Conservation (phyloP, 1,140 invertebrate species). For the Zaprionus africanus region DNA sequence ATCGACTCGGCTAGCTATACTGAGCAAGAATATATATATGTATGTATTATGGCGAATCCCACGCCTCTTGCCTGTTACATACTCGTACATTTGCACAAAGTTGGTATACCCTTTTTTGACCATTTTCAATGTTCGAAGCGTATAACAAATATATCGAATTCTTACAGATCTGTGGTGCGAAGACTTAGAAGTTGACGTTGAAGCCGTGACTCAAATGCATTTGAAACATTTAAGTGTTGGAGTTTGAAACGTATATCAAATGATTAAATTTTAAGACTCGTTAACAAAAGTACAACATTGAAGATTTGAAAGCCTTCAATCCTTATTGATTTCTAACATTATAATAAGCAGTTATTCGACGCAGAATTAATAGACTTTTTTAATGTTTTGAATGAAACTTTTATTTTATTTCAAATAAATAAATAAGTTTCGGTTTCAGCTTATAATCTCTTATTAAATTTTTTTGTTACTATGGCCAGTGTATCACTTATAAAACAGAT, state of each 20-base stretch:
- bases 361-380: too few species aligned
- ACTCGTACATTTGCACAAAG: too few species aligned
- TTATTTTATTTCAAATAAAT: background rate
- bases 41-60: too few species aligned
- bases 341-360: too few species aligned
- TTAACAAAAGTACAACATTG: background rate
- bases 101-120: too few species aligned
- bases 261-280: background rate
- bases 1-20: too few species aligned
- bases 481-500: slow-evolving; percentile 54
- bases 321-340: background rate
- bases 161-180: too few species aligned
- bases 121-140: too few species aligned
- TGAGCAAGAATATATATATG: too few species aligned
- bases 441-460: background rate
- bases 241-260: background rate
- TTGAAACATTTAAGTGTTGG: background rate
- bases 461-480: background rate
- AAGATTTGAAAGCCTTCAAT: background rate
- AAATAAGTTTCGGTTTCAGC: background rate
- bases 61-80: too few species aligned
- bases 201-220: background rate
- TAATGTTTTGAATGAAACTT: background rate
- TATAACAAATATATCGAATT: background rate
- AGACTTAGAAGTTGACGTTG: too few species aligned